Base-by-base conservation (phyloP, 2,888 invertebrate species). In the Andrena camellia region DNA sequence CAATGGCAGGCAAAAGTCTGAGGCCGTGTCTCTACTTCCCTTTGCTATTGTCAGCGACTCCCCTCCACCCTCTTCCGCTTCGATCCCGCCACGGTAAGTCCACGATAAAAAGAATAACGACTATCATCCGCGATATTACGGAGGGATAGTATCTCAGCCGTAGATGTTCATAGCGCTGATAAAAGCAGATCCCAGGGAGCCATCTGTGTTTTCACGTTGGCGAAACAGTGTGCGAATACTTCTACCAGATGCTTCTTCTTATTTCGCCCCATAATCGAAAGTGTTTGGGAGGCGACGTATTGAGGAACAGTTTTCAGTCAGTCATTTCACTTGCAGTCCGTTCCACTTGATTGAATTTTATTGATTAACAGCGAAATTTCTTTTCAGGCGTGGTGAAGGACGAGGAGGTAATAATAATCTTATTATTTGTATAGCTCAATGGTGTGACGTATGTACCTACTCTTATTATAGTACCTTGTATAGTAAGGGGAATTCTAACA, bases 71-170 rank as follows among this genome's bases (percentile, higher is more conserved):
- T 76, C 75, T 31, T 64, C 59, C 66, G 64, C 81, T 86, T 73
- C 71, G 69, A 81, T 54, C 73, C 13, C 23, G 64, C 64, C 71
- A 59, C 68, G 76, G 67, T 75, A 66, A 75, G 54, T 69, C 78
- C 59, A 60, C 73, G 81, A 87, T 88, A 87, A 88, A 86, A 86
- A 83, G 78, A 85, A 79, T 86, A 84, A 83, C 74, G 78, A 78
- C 85, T 80, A 83, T 81, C 81, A 76, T 74, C 71, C 74, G 48
- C 69, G 82, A 83, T 88, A 88, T 88, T 88, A 78, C 77, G 77
- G 86, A 77, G 78, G 66, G 62, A 74, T 67, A 77, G 84, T 82
- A 78, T 81, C 78, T 63, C 69, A 70, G 74, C 72, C 68, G 66
- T 76, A 81, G 85, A 87, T 78, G 70, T 73, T 87, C 78, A 78